Conservation (phyloP, 2,888 invertebrate genomes). For the Hetaerina titia region DNA sequence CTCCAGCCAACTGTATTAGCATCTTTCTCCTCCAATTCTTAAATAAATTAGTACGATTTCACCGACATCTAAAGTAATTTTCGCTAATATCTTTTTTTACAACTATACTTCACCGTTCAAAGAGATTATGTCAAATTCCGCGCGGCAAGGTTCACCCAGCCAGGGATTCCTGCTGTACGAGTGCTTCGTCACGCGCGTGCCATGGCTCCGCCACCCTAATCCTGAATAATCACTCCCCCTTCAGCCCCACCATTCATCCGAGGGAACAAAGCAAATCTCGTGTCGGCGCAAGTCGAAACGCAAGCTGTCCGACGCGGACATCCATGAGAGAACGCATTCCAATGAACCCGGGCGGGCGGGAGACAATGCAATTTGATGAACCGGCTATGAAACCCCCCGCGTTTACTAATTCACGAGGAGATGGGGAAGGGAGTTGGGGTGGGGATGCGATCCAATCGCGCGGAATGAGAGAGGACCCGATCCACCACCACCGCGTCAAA, state of each 20-base stretch:
- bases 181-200: not conserved
- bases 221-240: not conserved
- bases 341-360: not conserved
- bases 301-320: not conserved
- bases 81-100: no score
- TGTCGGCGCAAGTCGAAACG: not conserved
- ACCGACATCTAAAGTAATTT: no score
- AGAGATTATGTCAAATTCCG: no score
- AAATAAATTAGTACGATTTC: no score
- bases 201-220: not conserved
- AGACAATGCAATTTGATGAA: constrained; percentile 25
- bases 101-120: no score
- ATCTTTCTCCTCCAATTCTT: no score
- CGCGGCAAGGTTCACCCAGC: no score
- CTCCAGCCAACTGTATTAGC: no score
- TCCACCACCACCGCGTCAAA: not conserved
- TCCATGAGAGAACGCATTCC: not conserved
- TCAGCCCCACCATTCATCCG: not conserved
- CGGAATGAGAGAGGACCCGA: not conserved
- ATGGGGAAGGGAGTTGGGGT: no score
- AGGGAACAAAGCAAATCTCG: not conserved
- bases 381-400: not conserved
- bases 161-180: no score
- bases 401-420: not conserved
- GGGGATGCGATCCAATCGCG: not conserved